Conservation (phyloP, 2,888 invertebrate species). For the Apoderus coryli region DNA sequence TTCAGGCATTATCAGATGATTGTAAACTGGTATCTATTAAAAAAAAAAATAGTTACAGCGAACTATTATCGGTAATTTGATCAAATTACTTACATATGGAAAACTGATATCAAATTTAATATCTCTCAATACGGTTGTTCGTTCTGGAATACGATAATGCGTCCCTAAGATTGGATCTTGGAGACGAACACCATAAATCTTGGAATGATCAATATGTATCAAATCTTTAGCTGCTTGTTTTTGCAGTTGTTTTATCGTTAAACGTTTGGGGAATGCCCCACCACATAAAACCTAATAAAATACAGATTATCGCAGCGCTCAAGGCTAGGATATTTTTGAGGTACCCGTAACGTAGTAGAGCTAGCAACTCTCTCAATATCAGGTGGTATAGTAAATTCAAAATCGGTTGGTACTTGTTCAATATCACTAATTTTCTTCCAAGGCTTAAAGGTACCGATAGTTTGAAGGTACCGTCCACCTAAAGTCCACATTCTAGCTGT, state of each 20-base stretch:
- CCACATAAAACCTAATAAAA: slow-evolving; percentile 26
- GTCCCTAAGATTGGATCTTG: slow-evolving; percentile 43
- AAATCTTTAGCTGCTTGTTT: slow-evolving; percentile 35
- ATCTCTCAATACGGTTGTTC: slow-evolving; percentile 35
- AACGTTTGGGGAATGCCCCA: slow-evolving; percentile 30
- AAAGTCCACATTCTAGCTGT: slow-evolving; percentile 63
- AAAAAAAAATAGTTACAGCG: slow-evolving; percentile 2
- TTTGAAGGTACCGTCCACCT: slow-evolving; percentile 51
- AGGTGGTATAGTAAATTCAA: slow-evolving; percentile 47
- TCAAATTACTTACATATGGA: slow-evolving; percentile 34
- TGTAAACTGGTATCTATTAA: slow-evolving; percentile 51
- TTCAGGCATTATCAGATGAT: slow-evolving; percentile 47
- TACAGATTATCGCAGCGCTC: no score
- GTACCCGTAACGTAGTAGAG: slow-evolving; percentile 62
- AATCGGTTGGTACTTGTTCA: slow-evolving; percentile 27
- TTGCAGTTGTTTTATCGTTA: slow-evolving; percentile 35
- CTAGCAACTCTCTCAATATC: slow-evolving; percentile 62
- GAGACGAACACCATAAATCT: slow-evolving; percentile 40
- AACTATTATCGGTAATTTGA: no score
- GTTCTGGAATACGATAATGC: slow-evolving; percentile 39
- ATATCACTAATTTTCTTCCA: slow-evolving; percentile 37
- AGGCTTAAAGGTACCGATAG: slow-evolving; percentile 54
- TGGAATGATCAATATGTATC: slow-evolving; percentile 28
- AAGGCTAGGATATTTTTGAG: no score
- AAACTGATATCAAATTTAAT: slow-evolving; percentile 47